These are phyloP conservation scores for Etia nguti DNA, from an alignment of 2,113 vertebrate genomes.

Conservation along the genomic window DNA sequence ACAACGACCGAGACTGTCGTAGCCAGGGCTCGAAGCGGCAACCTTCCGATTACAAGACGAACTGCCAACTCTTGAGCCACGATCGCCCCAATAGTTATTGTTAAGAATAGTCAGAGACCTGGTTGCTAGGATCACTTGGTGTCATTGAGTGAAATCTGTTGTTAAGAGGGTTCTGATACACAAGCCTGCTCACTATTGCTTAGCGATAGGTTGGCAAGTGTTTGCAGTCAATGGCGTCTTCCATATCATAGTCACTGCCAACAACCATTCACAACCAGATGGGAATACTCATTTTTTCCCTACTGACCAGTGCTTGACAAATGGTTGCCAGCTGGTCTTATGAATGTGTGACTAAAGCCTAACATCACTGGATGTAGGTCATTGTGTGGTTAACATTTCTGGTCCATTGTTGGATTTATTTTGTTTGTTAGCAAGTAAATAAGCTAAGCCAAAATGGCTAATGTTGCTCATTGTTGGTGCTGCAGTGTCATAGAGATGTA, in stretches of 20 bases:
- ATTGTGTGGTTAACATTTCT: not conserved
- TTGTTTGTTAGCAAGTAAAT: not conserved
- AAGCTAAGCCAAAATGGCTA: not conserved
- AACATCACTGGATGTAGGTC: not conserved
- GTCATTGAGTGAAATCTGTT: not conserved
- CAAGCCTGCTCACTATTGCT: not conserved
- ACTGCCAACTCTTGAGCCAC: too few relatives aligned
- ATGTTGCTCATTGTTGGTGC: not conserved
- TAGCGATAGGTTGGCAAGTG: not conserved
- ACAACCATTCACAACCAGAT: not conserved
- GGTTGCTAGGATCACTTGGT: not conserved
- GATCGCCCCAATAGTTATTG: fast-evolving
- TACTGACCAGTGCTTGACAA: not conserved
- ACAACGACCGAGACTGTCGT: too few relatives aligned
- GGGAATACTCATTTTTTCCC: not conserved
- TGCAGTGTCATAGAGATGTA: not conserved
- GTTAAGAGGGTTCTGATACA: not conserved
- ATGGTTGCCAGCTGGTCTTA: not conserved
- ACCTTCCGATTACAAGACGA: too few relatives aligned
- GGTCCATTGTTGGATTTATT: not conserved
- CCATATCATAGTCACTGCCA: not conserved
- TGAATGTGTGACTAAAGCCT: not conserved
- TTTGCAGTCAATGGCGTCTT: not conserved
- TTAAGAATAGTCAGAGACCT: not conserved
- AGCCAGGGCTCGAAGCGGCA: too few relatives aligned